A percentile compares a stretch with the other conserved stretches of the same genome.
phyloP scores from a whole-genome alignment of 1,140 invertebrate species.

The Protaetia brevitarsis region DNA sequence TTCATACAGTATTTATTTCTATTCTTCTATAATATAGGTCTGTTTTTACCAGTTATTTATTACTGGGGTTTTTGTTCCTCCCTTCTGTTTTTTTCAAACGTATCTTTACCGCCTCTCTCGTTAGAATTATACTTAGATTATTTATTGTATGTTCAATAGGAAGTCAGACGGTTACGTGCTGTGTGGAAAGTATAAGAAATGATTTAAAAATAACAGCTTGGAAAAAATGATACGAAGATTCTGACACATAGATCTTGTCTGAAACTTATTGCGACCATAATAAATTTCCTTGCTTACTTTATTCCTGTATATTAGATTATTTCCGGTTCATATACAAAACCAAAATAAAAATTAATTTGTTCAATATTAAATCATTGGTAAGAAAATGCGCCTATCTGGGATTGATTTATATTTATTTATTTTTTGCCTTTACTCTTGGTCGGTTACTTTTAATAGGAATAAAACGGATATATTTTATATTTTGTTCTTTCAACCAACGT shows the following conservation, averaged over 20 bases:
- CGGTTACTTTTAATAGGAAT: no score
- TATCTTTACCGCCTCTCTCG: neutral
- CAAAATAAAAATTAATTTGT: no score
- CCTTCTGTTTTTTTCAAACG: neutral
- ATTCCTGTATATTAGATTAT: no score
- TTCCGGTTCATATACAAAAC: no score
- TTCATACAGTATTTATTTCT: conserved; percentile 34
- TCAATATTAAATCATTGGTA: no score
- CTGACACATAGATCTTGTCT: neutral
- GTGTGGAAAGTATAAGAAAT: no score
- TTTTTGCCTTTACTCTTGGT: no score
- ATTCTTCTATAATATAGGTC: conserved; percentile 16
- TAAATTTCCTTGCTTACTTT: neutral
- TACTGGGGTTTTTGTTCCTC: neutral
- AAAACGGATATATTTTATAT: no score
- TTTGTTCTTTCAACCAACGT: no score
- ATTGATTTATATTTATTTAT: no score
- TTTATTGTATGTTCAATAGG: conserved; percentile 5
- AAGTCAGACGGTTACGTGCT: neutral
- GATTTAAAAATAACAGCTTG: neutral
- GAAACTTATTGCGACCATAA: neutral
- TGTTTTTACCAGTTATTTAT: conserved; percentile 19
- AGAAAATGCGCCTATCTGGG: no score
- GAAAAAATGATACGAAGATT: neutral
- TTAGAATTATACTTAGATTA: neutral